These are phyloP conservation scores for Nebria ingens DNA, from an alignment of 1,140 invertebrate genomes.

Conservation along the genomic window DNA sequence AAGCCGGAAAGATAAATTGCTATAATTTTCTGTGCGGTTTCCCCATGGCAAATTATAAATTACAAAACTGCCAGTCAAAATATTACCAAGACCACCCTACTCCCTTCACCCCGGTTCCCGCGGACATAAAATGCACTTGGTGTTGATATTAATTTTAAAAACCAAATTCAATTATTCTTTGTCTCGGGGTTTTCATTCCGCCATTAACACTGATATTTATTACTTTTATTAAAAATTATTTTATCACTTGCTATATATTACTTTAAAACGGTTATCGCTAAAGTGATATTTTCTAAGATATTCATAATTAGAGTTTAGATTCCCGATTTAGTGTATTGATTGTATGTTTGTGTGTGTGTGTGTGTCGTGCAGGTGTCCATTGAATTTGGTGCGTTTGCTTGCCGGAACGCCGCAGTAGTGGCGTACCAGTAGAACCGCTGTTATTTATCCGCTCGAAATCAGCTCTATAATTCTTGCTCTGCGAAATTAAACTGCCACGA, in stretches of 20 bases:
- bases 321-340: too few relatives aligned
- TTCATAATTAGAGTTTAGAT: too few relatives aligned
- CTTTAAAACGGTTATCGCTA: too few relatives aligned
- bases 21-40: conserved; percentile 4
- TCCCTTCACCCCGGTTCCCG: background rate
- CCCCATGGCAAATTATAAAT: conserved; percentile 5
- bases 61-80: conserved; percentile 9
- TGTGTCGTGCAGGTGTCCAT: too few relatives aligned
- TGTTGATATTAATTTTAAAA: background rate
- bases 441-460: conserved; percentile 12
- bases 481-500: conserved; percentile 11
- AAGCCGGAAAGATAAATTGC: conserved; percentile 8
- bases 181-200: too few relatives aligned
- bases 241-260: too few relatives aligned
- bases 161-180: background rate
- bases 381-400: too few relatives aligned
- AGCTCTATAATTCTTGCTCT: conserved; percentile 12
- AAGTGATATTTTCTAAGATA: too few relatives aligned
- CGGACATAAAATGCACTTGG: background rate
- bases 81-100: background rate
- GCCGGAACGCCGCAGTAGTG: background rate
- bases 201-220: too few relatives aligned
- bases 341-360: too few relatives aligned
- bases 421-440: background rate
- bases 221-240: too few relatives aligned